These are phyloP conservation scores for Pangasianodon hypophthalmus DNA, from an alignment of 2,113 vertebrate genomes.

Conservation along the genomic window DNA sequence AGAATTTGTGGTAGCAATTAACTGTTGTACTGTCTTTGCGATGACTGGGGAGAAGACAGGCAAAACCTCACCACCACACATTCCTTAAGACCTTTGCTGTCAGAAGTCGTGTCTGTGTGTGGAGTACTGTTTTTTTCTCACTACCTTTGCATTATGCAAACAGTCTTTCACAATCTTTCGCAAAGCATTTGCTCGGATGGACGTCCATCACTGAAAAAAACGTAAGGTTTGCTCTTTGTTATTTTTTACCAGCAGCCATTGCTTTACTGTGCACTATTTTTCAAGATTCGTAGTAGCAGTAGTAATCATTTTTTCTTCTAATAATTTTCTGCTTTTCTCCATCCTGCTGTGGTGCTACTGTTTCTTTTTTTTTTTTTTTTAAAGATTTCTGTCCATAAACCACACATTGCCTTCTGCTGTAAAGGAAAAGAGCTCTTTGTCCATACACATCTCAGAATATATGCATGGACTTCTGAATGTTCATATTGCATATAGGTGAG, in stretches of 20 bases:
- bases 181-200: slow-evolving; percentile 28
- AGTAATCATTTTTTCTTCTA: neutral
- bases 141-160: slow-evolving; percentile 36
- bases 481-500: neutral
- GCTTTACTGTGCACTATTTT: slow-evolving; percentile 20
- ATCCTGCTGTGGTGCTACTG: slow-evolving; percentile 6
- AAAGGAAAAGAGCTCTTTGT: neutral
- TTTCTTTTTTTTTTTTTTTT: slow-evolving; percentile 1
- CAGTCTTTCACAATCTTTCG: slow-evolving; percentile 31
- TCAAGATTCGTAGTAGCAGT: slow-evolving; percentile 12
- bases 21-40: neutral
- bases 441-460: slow-evolving; percentile 5
- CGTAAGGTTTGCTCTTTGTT: slow-evolving; percentile 9
- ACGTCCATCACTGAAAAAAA: slow-evolving; percentile 18
- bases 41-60: slow-evolving; percentile 27
- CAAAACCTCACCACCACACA: slow-evolving; percentile 38
- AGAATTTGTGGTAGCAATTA: slow-evolving; percentile 32
- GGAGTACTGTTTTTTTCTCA: slow-evolving; percentile 19
- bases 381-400: neutral
- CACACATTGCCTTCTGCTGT: slow-evolving; percentile 35
- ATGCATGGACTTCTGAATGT: neutral
- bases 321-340: neutral
- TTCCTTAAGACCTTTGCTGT: slow-evolving; percentile 18
- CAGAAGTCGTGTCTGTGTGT: slow-evolving; percentile 24
- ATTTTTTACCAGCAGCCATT: slow-evolving; percentile 4